A percentile compares a stretch with the other conserved stretches of the same genome.
These are phyloP conservation scores for Nymphalis io DNA, from an alignment of 1,140 invertebrate species.

Conservation along the genomic window DNA sequence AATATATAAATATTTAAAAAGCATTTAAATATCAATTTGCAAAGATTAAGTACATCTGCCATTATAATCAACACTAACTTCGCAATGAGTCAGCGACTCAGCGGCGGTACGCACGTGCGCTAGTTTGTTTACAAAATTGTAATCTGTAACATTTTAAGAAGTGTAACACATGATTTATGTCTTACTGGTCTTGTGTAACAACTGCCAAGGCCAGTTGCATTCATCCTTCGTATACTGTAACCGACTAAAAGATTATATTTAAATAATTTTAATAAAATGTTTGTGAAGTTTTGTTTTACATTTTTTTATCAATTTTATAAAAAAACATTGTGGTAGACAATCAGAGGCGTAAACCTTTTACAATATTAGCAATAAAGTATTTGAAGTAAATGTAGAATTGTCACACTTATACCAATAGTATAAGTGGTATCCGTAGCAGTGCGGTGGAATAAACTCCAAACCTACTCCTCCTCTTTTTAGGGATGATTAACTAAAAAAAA, in stretches of 20 bases:
- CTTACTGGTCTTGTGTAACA: conserved; percentile 47
- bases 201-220: conserved; percentile 40
- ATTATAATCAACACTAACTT: conserved; percentile 47
- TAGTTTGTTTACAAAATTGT: conserved; percentile 70
- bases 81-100: conserved; percentile 65
- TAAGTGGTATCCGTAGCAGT: too few species aligned
- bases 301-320: too few species aligned
- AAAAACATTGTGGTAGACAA: too few species aligned
- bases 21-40: conserved; percentile 10
- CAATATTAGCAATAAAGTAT: too few species aligned
- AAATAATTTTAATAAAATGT: background rate
- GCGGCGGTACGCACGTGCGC: conserved; percentile 60
- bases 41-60: conserved; percentile 28
- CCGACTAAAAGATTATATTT: background rate
- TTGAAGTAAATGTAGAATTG: too few species aligned
- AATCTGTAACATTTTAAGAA: conserved; percentile 62
- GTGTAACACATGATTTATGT: conserved; percentile 48
- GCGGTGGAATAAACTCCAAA: too few species aligned
- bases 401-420: too few species aligned
- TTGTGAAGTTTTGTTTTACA: too few species aligned
- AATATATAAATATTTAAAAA: too few species aligned
- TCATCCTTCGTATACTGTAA: conserved; percentile 4
- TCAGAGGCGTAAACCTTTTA: too few species aligned
- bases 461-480: too few species aligned
- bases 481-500: too few species aligned